These are phyloP conservation scores for Apodemia mormo DNA, from an alignment of 2,888 invertebrate genomes.

Conservation along the genomic window DNA sequence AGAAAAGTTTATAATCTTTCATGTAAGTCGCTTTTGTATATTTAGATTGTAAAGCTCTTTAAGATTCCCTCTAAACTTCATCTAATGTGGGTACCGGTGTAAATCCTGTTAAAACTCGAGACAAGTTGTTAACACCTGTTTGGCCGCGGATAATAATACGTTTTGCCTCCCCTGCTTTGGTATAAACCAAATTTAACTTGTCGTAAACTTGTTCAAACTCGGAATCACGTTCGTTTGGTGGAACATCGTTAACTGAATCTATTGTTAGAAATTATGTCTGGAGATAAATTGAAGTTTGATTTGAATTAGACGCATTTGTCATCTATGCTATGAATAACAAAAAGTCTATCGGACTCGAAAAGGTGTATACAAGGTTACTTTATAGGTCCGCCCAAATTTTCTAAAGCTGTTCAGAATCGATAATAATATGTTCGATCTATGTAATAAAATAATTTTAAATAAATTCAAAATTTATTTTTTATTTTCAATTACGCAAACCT, in stretches of 20 bases:
- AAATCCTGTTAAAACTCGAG: conserved; percentile 14
- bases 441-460: too few relatives aligned
- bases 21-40: neutral
- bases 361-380: too few relatives aligned
- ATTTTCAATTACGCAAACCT: too few relatives aligned
- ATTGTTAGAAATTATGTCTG: conserved; percentile 2
- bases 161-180: conserved; percentile 4
- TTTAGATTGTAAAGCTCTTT: conserved; percentile 1
- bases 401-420: too few relatives aligned
- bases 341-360: too few relatives aligned
- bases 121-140: conserved; percentile 17
- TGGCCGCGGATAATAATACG: conserved; percentile 16
- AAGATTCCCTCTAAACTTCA: conserved; percentile 2
- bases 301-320: neutral
- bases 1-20: neutral
- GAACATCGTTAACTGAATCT: conserved; percentile 3
- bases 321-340: too few relatives aligned
- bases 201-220: neutral
- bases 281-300: conserved; percentile 6
- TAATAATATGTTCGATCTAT: too few relatives aligned
- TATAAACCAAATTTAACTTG: conserved; percentile 11
- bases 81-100: conserved; percentile 2
- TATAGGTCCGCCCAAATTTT: too few relatives aligned
- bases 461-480: too few relatives aligned
- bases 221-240: conserved; percentile 4